Percentiles rank a stretch among this genome's conserved stretches.
Conservation (phyloP, 1,140 invertebrate genomes). For the Tribolium madens region DNA sequence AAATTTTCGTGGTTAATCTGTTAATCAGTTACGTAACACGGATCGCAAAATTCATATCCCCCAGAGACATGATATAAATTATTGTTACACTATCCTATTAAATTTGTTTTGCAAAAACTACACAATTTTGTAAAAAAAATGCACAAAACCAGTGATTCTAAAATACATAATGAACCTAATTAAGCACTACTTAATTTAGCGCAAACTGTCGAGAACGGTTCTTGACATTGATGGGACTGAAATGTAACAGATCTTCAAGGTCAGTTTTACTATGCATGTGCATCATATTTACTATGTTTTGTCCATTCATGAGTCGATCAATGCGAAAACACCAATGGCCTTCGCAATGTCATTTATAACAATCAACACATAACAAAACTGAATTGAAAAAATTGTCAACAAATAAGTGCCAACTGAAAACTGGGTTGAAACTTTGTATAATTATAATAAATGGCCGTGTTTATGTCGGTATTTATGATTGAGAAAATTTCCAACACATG, state of each 20-base stretch:
- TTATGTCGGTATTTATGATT: constrained; percentile 32
- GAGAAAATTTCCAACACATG: constrained; percentile 34
- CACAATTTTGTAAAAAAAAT: constrained; percentile 6
- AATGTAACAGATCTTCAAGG: constrained; percentile 43
- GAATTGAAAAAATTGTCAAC: background rate
- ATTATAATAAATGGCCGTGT: constrained; percentile 23
- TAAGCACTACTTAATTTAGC: constrained; percentile 39
- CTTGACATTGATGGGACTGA: constrained; percentile 43
- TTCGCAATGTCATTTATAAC: constrained; percentile 8
- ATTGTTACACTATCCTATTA: no score
- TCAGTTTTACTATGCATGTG: constrained; percentile 42
- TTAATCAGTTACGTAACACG: constrained; percentile 25
- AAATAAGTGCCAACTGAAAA: background rate
- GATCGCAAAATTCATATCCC: constrained; percentile 2
- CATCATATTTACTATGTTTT: constrained; percentile 38
- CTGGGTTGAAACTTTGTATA: background rate
- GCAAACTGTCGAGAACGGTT: constrained; percentile 41
- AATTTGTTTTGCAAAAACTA: no score
- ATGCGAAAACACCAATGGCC: constrained; percentile 20
- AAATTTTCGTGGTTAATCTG: constrained; percentile 12
- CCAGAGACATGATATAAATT: background rate
- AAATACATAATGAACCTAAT: background rate
- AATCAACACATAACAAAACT: background rate
- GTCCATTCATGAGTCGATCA: constrained; percentile 26
- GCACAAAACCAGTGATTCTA: background rate